Conservation (phyloP, 2,888 invertebrate species). For the Frankliniella fusca region DNA sequence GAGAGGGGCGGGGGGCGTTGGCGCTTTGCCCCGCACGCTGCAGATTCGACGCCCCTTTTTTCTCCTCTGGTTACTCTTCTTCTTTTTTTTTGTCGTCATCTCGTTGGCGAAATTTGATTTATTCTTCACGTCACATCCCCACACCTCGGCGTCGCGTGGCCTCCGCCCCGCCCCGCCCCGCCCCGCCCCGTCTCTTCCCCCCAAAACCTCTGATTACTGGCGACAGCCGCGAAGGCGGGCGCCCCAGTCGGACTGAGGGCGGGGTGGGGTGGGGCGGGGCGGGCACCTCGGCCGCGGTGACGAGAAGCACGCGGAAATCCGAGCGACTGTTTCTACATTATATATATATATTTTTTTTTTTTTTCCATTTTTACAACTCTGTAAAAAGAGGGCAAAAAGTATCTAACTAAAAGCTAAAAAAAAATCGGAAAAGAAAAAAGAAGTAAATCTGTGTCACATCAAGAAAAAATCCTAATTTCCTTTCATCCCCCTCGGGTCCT, state of each 20-base stretch:
- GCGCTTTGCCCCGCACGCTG: neutral
- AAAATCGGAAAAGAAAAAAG: no score
- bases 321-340: neutral
- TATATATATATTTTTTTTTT: no score
- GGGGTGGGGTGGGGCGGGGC: neutral
- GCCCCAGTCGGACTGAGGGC: neutral
- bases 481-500: no score
- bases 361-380: no score
- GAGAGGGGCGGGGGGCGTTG: neutral
- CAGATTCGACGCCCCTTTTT: slow-evolving; percentile 15
- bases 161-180: no score
- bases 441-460: no score
- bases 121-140: slow-evolving; percentile 16
- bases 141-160: neutral
- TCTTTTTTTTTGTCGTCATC: neutral
- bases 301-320: neutral
- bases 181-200: no score
- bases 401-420: no score
- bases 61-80: neutral
- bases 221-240: neutral
- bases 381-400: no score
- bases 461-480: no score
- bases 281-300: neutral
- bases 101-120: slow-evolving; percentile 28
- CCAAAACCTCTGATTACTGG: slow-evolving; percentile 23